A percentile compares a stretch with the other conserved stretches of the same genome.
Conservation (phyloP, 2,113 vertebrate species). For the Stercorarius parasiticus region DNA sequence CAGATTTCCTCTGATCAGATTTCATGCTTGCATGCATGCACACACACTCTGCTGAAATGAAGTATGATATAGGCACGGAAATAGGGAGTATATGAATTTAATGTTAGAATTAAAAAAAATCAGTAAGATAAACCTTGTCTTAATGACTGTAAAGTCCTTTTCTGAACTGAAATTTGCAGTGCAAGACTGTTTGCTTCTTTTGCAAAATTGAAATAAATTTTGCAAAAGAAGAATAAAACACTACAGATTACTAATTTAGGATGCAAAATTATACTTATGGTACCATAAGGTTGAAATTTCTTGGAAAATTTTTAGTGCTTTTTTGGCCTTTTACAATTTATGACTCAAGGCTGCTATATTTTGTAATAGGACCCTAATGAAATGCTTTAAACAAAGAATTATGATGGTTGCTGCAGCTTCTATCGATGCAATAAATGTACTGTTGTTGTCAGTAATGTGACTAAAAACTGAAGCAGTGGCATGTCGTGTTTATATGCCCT, state of each 20-base stretch:
- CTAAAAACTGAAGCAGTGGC: not conserved
- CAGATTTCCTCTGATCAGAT: not conserved
- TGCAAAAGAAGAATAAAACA: not conserved
- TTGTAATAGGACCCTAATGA: not conserved
- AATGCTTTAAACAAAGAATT: not conserved
- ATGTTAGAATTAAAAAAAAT: not conserved
- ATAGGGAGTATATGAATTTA: not conserved
- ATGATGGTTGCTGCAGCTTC: not conserved
- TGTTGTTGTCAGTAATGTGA: not conserved
- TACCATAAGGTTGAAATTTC: not conserved
- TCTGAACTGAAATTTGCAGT: not conserved
- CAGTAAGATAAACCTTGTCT: not conserved
- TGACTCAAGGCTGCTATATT: not conserved
- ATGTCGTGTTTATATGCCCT: not conserved
- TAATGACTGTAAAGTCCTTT: not conserved
- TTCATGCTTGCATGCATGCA: fast-evolving
- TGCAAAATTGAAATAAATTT: not conserved
- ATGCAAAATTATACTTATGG: not conserved
- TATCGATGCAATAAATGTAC: not conserved
- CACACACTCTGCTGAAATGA: not conserved
- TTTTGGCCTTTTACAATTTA: not conserved
- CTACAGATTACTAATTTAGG: not conserved
- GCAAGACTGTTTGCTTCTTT: not conserved
- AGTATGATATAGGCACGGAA: not conserved
- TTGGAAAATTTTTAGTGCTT: not conserved